A percentile compares a stretch with the other conserved stretches of the same genome.
Evolutionary conservation across 2,113 vertebrate species (phyloP).

Genomic region (Scophthalmus maximus): DNA sequence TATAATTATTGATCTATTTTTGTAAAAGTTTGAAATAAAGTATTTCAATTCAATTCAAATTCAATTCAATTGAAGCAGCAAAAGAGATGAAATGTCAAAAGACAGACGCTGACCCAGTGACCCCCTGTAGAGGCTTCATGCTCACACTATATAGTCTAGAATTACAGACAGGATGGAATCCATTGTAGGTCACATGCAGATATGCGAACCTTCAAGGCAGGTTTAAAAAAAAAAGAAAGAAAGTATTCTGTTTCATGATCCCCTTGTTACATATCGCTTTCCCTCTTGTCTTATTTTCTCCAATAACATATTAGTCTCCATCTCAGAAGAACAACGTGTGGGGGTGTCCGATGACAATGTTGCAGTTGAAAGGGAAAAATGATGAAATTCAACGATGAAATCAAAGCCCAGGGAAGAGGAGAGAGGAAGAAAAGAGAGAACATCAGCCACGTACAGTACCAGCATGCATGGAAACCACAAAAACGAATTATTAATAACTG

Average conservation of each 20-base stretch:
- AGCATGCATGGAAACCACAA: background rate
- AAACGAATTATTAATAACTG: background rate
- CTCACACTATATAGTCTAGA: slow-evolving; percentile 24
- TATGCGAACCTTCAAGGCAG: no score
- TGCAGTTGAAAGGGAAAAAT: slow-evolving; percentile 36
- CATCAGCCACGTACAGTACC: slow-evolving; percentile 1
- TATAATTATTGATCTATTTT: no score
- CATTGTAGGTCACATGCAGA: slow-evolving; percentile 25
- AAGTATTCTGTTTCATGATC: slow-evolving; percentile 42
- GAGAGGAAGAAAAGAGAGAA: background rate
- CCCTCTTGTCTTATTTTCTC: slow-evolving; percentile 42
- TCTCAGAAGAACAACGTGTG: slow-evolving; percentile 34
- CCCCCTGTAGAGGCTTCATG: slow-evolving; percentile 31
- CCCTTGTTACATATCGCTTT: slow-evolving; percentile 33
- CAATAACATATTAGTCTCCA: slow-evolving; percentile 52
- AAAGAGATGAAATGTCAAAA: slow-evolving; percentile 46
- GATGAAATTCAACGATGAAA: slow-evolving; percentile 8
- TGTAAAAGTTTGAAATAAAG: no score
- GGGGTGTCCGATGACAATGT: slow-evolving; percentile 33
- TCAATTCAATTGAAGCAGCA: no score
- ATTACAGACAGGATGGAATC: slow-evolving; percentile 35
- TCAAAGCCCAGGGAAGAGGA: background rate
- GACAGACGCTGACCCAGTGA: slow-evolving; percentile 43
- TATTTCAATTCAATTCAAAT: no score
- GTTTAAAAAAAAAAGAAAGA: no score